A percentile compares a stretch with the other conserved stretches of the same genome.
phyloP scores from a whole-genome alignment of 2,888 invertebrate genomes.

The Acholoe squamosa region DNA sequence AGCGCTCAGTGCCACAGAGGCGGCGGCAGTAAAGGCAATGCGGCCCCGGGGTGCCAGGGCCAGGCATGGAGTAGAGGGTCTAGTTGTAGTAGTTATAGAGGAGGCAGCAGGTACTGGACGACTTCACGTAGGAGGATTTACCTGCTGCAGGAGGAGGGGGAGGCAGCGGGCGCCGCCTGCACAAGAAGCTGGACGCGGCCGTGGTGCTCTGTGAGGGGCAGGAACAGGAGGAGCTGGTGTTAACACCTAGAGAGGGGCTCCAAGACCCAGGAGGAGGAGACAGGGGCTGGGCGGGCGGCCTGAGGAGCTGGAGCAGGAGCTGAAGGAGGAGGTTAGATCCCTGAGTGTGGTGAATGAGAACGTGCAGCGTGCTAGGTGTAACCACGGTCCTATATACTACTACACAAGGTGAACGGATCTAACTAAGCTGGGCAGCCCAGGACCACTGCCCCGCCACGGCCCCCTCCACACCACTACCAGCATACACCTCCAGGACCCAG shows the following conservation, averaged over 20 bases:
- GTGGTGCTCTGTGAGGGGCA: background rate
- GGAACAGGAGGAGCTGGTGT: background rate
- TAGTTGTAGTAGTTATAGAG: no score
- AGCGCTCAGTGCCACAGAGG: no score
- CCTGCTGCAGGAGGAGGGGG: constrained; percentile 19
- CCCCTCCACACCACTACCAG: background rate
- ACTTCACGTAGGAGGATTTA: background rate
- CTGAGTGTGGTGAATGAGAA: background rate
- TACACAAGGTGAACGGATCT: background rate
- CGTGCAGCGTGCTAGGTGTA: background rate
- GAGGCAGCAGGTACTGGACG: background rate
- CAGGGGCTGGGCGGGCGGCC: background rate
- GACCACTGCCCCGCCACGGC: background rate
- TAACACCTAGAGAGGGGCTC: no score
- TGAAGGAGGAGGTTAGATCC: background rate
- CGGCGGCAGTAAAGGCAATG: no score
- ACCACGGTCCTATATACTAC: background rate
- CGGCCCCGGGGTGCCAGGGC: no score
- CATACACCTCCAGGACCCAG: no score
- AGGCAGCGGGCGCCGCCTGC: background rate
- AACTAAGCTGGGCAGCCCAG: background rate
- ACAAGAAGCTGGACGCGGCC: no score
- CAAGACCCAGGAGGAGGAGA: background rate
- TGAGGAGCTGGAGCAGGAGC: background rate
- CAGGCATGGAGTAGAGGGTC: no score